Conservation (phyloP, 1,140 invertebrate genomes). For the Aethina tumida region DNA sequence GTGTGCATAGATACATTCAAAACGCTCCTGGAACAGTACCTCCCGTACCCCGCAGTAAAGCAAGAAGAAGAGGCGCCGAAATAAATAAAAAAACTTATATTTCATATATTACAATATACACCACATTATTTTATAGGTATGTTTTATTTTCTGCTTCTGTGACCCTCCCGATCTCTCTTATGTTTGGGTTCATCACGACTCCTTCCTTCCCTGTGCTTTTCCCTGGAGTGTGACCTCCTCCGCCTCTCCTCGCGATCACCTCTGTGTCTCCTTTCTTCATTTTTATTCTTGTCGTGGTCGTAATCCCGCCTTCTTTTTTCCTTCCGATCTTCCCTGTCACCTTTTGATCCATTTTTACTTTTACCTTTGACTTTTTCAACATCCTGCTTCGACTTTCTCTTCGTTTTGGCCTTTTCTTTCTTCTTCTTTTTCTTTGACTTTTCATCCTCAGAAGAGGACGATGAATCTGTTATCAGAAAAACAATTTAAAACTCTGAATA, state of each 20-base stretch:
- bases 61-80: too few relatives aligned
- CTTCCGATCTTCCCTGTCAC: constrained; percentile 3
- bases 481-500: constrained; percentile 9
- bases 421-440: constrained; percentile 28
- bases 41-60: too few relatives aligned
- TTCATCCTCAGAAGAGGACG: constrained; percentile 19
- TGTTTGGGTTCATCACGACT: not conserved
- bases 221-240: constrained; percentile 4
- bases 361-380: constrained; percentile 22
- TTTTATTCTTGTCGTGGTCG: constrained; percentile 5
- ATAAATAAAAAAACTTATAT: constrained; percentile 1
- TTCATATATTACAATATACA: constrained; percentile 4
- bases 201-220: constrained; percentile 8
- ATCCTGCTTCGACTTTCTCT: constrained; percentile 28
- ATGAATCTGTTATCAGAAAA: constrained; percentile 9
- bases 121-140: constrained; percentile 1
- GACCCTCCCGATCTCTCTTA: constrained; percentile 2
- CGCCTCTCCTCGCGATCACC: not conserved
- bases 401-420: constrained; percentile 24
- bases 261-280: constrained; percentile 6
- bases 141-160: constrained; percentile 10
- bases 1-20: constrained; percentile 33
- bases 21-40: constrained; percentile 17
- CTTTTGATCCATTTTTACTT: constrained; percentile 7
- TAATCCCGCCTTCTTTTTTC: constrained; percentile 5